These are phyloP conservation scores for Limonius californicus DNA, from an alignment of 1,140 invertebrate genomes.

Conservation along the genomic window DNA sequence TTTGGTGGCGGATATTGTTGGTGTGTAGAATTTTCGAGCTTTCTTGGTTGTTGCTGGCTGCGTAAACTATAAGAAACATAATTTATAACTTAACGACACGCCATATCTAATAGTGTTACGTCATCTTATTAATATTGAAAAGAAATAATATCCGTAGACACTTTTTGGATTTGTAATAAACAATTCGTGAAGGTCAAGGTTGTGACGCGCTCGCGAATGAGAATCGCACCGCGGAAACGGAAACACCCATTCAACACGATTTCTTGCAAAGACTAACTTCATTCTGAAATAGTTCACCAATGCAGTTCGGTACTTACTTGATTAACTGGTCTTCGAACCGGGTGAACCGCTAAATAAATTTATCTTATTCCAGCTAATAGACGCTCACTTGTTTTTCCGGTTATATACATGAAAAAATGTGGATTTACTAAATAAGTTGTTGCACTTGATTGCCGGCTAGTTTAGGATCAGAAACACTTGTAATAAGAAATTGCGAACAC, in stretches of 20 bases:
- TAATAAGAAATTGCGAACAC: not conserved
- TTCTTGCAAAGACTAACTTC: constrained; percentile 12
- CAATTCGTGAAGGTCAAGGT: not conserved
- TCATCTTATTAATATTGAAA: too few species aligned
- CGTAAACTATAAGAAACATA: too few species aligned
- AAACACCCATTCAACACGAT: constrained; percentile 7
- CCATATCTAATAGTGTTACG: too few species aligned
- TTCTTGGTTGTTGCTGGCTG: too few species aligned
- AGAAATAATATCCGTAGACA: too few species aligned
- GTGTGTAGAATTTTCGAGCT: too few species aligned
- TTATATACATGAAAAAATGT: constrained; percentile 16
- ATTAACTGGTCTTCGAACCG: constrained; percentile 28
- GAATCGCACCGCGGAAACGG: not conserved
- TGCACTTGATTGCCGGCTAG: constrained; percentile 24
- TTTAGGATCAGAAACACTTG: constrained; percentile 8
- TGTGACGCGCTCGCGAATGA: not conserved
- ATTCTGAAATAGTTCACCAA: constrained; percentile 13
- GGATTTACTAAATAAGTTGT: constrained; percentile 23
- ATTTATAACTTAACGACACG: too few species aligned
- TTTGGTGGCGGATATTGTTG: too few species aligned
- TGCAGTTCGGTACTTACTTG: constrained; percentile 22
- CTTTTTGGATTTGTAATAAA: not conserved
- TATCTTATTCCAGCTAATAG: constrained; percentile 25
- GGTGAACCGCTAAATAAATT: constrained; percentile 26
- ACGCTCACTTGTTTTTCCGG: constrained; percentile 26